Evolutionary conservation across 1,140 invertebrate genomes (phyloP).

Genomic region (Rhopalosiphum maidis): DNA sequence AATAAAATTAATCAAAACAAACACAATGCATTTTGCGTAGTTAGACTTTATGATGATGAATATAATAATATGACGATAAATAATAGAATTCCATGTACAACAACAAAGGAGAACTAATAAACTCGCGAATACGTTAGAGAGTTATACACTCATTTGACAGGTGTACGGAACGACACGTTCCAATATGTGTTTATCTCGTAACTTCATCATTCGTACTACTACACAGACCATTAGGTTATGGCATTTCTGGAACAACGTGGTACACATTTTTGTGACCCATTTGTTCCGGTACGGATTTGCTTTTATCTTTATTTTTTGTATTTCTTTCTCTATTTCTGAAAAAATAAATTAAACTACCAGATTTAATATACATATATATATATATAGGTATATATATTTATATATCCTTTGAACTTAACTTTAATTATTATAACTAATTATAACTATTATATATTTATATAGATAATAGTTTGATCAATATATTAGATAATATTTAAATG

Average conservation of each 20-base stretch:
- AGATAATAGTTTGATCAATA: background rate
- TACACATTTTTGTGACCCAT: slow-evolving; percentile 29
- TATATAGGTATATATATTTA: background rate
- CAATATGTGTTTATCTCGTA: slow-evolving; percentile 32
- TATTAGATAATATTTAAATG: background rate
- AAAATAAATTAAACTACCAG: background rate
- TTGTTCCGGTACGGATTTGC: slow-evolving; percentile 41
- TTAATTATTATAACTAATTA: background rate
- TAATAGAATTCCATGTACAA: slow-evolving; percentile 1
- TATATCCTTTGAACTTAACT: background rate
- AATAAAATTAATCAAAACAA: background rate
- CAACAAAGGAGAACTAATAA: slow-evolving; percentile 16
- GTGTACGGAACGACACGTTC: slow-evolving; percentile 45
- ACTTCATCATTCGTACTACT: slow-evolving; percentile 10
- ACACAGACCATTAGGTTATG: background rate
- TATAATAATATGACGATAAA: background rate
- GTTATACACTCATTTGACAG: slow-evolving; percentile 28
- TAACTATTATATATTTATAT: background rate
- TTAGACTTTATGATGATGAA: background rate
- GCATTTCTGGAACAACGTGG: background rate
- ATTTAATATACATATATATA: background rate
- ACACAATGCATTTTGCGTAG: background rate
- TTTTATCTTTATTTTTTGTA: background rate
- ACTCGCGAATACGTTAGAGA: background rate
- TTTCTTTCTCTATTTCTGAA: background rate